Conservation (phyloP, 2,797 vertebrate species). For the Scleropages formosus region DNA sequence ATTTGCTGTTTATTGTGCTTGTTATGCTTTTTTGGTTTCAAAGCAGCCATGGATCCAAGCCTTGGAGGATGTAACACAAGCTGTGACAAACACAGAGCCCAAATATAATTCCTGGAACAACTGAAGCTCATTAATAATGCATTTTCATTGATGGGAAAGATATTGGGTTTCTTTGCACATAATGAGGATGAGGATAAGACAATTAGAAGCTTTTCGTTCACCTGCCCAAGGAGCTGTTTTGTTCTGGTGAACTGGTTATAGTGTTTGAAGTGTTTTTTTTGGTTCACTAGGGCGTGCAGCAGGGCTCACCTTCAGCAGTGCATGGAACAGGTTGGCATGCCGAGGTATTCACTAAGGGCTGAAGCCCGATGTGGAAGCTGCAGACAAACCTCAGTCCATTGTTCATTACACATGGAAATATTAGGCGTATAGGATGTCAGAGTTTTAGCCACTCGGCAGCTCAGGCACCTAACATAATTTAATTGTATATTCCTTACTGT, state of each 20-base stretch:
- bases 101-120: neutral
- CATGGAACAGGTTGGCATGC: neutral
- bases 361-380: neutral
- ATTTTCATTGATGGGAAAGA: conserved; percentile 21
- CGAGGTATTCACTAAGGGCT: conserved; percentile 6
- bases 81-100: conserved; percentile 16
- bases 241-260: conserved; percentile 1
- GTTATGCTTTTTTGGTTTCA: conserved; percentile 2
- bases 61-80: conserved; percentile 5
- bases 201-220: conserved; percentile 7
- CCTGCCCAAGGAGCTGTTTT: conserved; percentile 11
- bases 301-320: neutral
- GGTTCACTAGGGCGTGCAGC: neutral
- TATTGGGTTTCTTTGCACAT: conserved; percentile 27
- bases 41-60: conserved; percentile 6
- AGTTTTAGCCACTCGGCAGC: no score
- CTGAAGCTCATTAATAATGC: conserved; percentile 20
- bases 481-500: no score
- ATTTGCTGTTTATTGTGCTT: conserved; percentile 15
- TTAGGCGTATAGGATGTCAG: no score
- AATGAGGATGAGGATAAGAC: conserved; percentile 17
- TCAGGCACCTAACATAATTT: no score
- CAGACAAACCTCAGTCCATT: neutral
- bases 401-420: no score
- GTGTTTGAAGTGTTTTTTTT: neutral